phyloP scores from a whole-genome alignment of 2,113 vertebrate species.

The Macrotus californicus region DNA sequence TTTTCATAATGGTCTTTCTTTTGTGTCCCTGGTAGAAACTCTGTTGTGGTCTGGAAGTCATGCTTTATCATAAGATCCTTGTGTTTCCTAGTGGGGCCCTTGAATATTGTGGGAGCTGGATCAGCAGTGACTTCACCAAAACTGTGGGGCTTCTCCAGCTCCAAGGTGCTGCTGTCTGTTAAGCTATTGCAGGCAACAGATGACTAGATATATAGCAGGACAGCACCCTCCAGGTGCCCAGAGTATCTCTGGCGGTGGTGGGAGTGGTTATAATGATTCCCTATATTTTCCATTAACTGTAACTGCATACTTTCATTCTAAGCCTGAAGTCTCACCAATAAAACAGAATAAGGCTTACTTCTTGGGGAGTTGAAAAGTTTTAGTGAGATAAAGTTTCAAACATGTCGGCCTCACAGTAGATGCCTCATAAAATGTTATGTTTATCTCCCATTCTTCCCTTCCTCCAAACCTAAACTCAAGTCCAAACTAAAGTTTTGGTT shows the following conservation, averaged over 20 bases:
- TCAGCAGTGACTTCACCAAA: background rate
- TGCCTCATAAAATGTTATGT: constrained; percentile 22
- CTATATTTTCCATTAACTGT: constrained; percentile 24
- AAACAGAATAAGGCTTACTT: background rate
- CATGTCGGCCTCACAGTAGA: background rate
- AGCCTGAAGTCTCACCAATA: background rate
- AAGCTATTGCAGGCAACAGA: background rate
- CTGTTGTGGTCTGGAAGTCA: background rate
- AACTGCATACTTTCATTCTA: constrained; percentile 13
- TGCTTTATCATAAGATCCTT: background rate
- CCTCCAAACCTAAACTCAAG: background rate
- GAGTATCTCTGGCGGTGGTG: background rate
- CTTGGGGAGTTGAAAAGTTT: background rate
- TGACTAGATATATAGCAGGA: background rate
- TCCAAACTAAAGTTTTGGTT: constrained; percentile 12
- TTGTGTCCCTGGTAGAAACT: background rate
- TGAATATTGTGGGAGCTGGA: background rate
- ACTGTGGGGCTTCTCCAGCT: background rate
- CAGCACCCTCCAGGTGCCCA: background rate
- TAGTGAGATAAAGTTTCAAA: constrained; percentile 24
- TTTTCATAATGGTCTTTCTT: background rate
- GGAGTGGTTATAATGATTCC: background rate
- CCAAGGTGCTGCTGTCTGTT: background rate
- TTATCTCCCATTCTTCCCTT: background rate
- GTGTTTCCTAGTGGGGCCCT: constrained; percentile 1